A percentile compares a stretch with the other conserved stretches of the same genome.
Evolutionary conservation across 92 coral and sea anemone species (phyloP).

Genomic region (Phenganax stokvisi): DNA sequence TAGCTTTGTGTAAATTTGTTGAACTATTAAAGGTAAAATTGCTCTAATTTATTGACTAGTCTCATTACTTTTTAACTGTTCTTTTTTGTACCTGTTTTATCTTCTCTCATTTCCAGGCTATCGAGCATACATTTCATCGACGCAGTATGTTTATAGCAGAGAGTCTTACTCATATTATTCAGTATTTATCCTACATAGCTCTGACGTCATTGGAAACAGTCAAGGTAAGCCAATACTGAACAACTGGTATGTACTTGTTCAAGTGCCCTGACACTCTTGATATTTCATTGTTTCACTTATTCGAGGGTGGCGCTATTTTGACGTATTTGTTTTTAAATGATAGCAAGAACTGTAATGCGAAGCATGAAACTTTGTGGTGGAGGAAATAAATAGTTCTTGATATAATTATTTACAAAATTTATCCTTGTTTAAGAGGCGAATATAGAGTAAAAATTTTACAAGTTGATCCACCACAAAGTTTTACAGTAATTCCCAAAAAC

Average conservation of each 20-base stretch:
- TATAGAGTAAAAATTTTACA: too few relatives aligned
- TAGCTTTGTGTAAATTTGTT: constrained; percentile 81
- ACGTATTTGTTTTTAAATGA: too few relatives aligned
- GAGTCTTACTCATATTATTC: constrained; percentile 85
- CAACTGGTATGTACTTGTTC: not conserved
- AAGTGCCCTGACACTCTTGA: not conserved
- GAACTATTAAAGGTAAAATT: constrained; percentile 76
- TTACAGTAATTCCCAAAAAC: too few relatives aligned
- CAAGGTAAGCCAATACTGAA: constrained; percentile 54
- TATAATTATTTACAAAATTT: too few relatives aligned
- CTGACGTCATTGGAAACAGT: constrained; percentile 79
- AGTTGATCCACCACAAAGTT: too few relatives aligned
- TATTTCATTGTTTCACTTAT: too few relatives aligned
- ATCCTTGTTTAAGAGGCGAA: too few relatives aligned
- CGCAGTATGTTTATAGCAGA: constrained; percentile 96
- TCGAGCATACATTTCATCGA: constrained; percentile 91
- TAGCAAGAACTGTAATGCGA: too few relatives aligned
- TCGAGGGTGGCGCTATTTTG: too few relatives aligned
- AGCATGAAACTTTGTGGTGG: too few relatives aligned
- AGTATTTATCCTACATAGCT: constrained; percentile 77
- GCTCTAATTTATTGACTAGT: not conserved
- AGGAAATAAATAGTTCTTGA: too few relatives aligned
- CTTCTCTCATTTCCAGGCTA: constrained; percentile 54
- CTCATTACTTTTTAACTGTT: not conserved
- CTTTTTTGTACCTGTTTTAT: not conserved